Conservation (phyloP, 1,140 invertebrate species). For the Lethrus apterus region DNA sequence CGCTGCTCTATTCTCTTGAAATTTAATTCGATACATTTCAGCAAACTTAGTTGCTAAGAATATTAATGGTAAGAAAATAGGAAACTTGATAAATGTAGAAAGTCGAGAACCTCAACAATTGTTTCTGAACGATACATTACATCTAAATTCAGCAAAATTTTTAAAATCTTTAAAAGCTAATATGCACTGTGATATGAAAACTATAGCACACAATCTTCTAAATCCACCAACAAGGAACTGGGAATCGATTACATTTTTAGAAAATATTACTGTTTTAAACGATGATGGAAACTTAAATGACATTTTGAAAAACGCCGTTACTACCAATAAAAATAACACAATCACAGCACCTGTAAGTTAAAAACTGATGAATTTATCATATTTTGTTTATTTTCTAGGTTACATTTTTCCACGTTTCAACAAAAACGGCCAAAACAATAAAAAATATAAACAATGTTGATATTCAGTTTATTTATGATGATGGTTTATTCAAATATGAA, state of each 20-base stretch:
- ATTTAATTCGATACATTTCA: constrained; percentile 23
- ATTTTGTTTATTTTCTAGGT: constrained; percentile 2
- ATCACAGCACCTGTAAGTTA: constrained; percentile 19
- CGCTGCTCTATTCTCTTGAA: not conserved
- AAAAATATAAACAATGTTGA: constrained; percentile 29
- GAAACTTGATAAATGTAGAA: constrained; percentile 26
- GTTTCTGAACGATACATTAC: constrained; percentile 15
- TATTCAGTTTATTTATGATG: constrained; percentile 28
- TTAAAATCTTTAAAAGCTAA: constrained; percentile 20
- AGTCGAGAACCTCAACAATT: constrained; percentile 22
- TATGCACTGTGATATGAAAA: constrained; percentile 23
- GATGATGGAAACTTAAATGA: constrained; percentile 15
- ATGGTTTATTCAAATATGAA: constrained; percentile 28
- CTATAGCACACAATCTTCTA: constrained; percentile 20
- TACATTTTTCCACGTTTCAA: constrained; percentile 18
- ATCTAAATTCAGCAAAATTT: constrained; percentile 19
- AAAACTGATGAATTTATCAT: not conserved
- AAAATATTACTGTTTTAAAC: constrained; percentile 3
- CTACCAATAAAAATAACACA: constrained; percentile 15
- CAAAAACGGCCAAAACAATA: constrained; percentile 20
- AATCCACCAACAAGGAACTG: constrained; percentile 19
- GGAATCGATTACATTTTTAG: not conserved
- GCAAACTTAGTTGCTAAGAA: constrained; percentile 25
- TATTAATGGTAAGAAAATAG: constrained; percentile 30
- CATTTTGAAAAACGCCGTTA: constrained; percentile 29